These are phyloP conservation scores for Himantopus leucocephalus DNA, from an alignment of 2,113 vertebrate species.

Conservation along the genomic window DNA sequence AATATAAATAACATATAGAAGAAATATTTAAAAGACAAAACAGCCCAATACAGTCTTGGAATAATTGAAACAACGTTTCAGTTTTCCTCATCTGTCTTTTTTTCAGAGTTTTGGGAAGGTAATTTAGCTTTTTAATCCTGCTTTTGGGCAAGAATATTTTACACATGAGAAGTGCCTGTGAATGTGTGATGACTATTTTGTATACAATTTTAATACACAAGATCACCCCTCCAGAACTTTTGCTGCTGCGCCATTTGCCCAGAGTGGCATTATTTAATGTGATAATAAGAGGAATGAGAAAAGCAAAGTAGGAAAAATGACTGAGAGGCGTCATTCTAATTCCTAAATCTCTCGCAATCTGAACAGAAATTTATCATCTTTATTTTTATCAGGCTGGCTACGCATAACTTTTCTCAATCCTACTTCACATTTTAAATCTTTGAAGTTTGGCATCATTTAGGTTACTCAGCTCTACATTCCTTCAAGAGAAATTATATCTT, in stretches of 20 bases:
- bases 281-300: neutral
- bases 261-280: neutral
- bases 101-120: neutral
- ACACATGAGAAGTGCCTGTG: neutral
- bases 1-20: neutral
- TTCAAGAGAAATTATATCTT: slow-evolving; percentile 52
- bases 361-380: slow-evolving; percentile 30
- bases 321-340: neutral
- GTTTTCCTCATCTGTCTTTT: neutral
- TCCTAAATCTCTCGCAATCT: slow-evolving; percentile 21
- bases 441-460: slow-evolving; percentile 36
- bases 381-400: slow-evolving; percentile 33
- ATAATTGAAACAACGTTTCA: neutral
- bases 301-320: neutral
- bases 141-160: neutral
- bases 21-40: neutral
- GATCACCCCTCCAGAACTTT: neutral
- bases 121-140: neutral
- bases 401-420: neutral
- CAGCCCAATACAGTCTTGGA: neutral
- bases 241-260: neutral
- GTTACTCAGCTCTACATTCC: slow-evolving; percentile 12
- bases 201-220: neutral
- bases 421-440: slow-evolving; percentile 65
- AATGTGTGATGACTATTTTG: neutral